Conservation (phyloP, 1,140 invertebrate species). For the Polypedilum pembai region DNA sequence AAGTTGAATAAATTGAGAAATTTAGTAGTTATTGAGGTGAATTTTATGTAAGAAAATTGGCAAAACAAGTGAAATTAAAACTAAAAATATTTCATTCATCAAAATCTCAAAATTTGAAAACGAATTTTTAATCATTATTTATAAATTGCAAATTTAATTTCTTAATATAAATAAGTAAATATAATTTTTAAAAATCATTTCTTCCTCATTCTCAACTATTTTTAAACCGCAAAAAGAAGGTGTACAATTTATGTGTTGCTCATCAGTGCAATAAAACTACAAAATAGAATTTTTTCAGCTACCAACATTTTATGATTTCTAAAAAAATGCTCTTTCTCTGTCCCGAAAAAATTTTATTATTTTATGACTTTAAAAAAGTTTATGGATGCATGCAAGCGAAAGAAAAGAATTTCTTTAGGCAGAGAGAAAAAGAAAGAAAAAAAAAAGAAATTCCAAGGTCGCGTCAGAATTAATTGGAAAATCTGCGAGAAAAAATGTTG, state of each 20-base stretch:
- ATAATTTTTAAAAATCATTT: too few relatives aligned
- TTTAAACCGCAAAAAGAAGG: not conserved
- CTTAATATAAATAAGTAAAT: too few relatives aligned
- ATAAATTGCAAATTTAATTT: too few relatives aligned
- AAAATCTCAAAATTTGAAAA: too few relatives aligned
- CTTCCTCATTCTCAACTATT: too few relatives aligned
- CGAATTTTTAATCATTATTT: too few relatives aligned
- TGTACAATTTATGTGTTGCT: not conserved
- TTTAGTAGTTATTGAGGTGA: too few relatives aligned
- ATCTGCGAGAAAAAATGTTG: not conserved
- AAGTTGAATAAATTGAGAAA: too few relatives aligned
- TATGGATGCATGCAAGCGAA: not conserved
- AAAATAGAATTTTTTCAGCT: slow-evolving; percentile 15
- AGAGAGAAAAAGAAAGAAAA: too few relatives aligned
- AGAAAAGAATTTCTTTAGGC: not conserved
- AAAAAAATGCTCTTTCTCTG: not conserved
- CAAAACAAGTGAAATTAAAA: too few relatives aligned
- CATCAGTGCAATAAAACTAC: not conserved
- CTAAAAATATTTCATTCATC: too few relatives aligned
- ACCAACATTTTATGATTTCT: not conserved
- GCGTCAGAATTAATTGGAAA: slow-evolving; percentile 17
- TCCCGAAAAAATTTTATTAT: not conserved
- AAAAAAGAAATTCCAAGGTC: slow-evolving; percentile 16
- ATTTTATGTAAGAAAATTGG: too few relatives aligned
- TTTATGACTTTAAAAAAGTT: not conserved